Evolutionary conservation across 2,797 vertebrate genomes (phyloP).

Genomic region (Sphaeramia orbicularis): DNA sequence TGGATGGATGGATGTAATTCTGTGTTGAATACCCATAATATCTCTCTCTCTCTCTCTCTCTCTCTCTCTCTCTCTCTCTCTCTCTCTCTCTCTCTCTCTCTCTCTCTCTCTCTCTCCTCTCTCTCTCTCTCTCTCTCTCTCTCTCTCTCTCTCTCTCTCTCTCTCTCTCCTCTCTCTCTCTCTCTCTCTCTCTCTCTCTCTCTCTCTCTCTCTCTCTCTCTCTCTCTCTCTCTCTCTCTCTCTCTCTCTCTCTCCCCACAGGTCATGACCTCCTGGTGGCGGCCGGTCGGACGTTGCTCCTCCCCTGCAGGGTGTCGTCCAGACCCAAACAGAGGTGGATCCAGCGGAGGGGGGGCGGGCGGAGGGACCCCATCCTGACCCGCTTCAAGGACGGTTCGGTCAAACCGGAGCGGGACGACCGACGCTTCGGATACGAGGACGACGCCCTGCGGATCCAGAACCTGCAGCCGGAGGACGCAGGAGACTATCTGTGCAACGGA

Average conservation of each 20-base stretch:
- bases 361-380: conserved; percentile 58
- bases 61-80: no score
- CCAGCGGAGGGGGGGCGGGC: conserved; percentile 6
- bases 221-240: no score
- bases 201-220: no score
- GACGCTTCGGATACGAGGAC: conserved; percentile 49
- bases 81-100: no score
- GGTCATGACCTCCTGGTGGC: conserved; percentile 39
- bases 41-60: neutral
- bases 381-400: conserved; percentile 65
- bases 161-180: no score
- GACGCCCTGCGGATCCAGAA: conserved; percentile 65
- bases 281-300: conserved; percentile 69
- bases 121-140: no score
- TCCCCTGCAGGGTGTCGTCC: conserved; percentile 60
- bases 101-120: no score
- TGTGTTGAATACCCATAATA: neutral
- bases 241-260: conserved; percentile 43
- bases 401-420: conserved; percentile 46
- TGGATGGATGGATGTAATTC: no score
- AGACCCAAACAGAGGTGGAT: conserved; percentile 65
- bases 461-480: conserved; percentile 65
- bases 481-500: conserved; percentile 69
- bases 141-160: no score
- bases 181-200: no score